Percentiles rank a stretch among this genome's conserved stretches.
Evolutionary conservation across 2,113 vertebrate species (phyloP).

Genomic region (Pseudorasbora parva): DNA sequence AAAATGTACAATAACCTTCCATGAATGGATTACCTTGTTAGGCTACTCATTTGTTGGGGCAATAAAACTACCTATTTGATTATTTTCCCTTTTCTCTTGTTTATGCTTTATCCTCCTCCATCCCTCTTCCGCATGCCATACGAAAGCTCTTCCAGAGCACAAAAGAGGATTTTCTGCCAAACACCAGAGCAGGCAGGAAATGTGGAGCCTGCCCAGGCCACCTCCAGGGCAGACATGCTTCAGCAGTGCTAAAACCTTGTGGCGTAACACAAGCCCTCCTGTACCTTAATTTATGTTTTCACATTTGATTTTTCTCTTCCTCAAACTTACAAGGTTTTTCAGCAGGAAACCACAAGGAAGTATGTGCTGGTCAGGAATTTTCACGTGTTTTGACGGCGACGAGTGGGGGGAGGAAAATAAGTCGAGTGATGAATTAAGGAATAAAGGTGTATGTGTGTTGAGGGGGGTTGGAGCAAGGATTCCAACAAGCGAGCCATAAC

Average conservation of each 20-base stretch:
- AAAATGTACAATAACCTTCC: background rate
- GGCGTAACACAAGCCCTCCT: constrained; percentile 27
- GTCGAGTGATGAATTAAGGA: constrained; percentile 29
- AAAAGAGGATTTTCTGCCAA: constrained; percentile 27
- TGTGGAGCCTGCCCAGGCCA: constrained; percentile 27
- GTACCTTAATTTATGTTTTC: constrained; percentile 15
- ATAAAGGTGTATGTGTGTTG: constrained; percentile 53
- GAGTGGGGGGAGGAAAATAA: constrained; percentile 36
- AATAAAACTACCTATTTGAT: constrained; percentile 36
- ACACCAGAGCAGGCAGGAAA: constrained; percentile 10
- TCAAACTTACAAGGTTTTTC: constrained; percentile 4
- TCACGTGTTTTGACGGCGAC: background rate
- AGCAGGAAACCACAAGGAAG: constrained; percentile 26
- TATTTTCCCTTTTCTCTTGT: constrained; percentile 20
- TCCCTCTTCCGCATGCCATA: background rate
- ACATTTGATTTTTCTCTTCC: constrained; percentile 13
- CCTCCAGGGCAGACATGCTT: constrained; percentile 33
- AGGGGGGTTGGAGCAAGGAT: constrained; percentile 54
- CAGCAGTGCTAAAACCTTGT: constrained; percentile 24
- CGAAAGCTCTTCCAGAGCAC: constrained; percentile 9
- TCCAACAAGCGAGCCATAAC: constrained; percentile 72
- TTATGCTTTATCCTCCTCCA: background rate
- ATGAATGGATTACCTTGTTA: constrained; percentile 14
- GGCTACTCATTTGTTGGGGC: constrained; percentile 5
- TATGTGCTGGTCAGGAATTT: constrained; percentile 48